Percentiles rank a stretch among this genome's conserved stretches.
These are phyloP conservation scores for Macropus fuliginosus DNA, from an alignment of 2,797 vertebrate genomes.

Conservation along the genomic window DNA sequence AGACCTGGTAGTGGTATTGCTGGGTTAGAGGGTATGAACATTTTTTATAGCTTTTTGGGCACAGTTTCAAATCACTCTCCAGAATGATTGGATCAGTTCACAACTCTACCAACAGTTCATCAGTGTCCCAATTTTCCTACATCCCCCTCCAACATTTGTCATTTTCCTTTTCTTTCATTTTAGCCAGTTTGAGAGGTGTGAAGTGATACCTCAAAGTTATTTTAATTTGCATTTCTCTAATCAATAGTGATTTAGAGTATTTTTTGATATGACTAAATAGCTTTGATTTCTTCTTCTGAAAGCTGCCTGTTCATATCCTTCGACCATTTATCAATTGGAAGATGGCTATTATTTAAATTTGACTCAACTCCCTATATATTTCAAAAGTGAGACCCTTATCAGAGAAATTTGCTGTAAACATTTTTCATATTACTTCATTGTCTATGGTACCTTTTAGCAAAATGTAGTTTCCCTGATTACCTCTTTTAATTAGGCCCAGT, in stretches of 20 bases:
- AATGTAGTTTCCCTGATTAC: no score
- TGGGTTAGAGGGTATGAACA: no score
- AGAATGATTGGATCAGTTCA: not conserved
- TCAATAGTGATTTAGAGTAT: not conserved
- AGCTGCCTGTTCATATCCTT: not conserved
- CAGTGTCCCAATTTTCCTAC: not conserved
- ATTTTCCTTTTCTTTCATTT: not conserved
- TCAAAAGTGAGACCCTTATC: no score
- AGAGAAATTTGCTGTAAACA: no score
- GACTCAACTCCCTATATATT: no score
- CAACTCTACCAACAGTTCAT: not conserved
- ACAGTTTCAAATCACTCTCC: no score
- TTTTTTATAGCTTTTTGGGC: not conserved
- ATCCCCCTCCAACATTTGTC: not conserved
- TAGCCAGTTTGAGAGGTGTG: not conserved
- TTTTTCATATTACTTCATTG: no score
- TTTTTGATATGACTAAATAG: not conserved
- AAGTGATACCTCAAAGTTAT: not conserved
- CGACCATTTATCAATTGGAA: no score
- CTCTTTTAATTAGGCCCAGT: no score
- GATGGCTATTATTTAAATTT: no score
- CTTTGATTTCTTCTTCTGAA: not conserved
- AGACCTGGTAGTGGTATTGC: not conserved
- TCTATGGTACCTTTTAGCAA: no score
- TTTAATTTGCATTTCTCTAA: not conserved